Evolutionary conservation across 64 coral and sea anemone species (phyloP).

Genomic region (Catalaphyllia jardinei): DNA sequence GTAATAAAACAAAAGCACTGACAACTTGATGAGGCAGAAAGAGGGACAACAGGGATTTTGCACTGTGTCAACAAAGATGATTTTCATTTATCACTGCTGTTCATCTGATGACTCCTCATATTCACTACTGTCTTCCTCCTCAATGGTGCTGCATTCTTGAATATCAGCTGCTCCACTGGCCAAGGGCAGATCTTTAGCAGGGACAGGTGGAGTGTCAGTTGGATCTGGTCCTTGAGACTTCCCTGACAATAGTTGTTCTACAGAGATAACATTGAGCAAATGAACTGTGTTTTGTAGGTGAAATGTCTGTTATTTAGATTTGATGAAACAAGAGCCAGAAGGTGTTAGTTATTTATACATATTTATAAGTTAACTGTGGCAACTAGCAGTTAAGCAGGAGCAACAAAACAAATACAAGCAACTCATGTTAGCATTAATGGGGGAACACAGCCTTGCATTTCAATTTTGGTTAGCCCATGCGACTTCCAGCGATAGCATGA

Average conservation of each 20-base stretch:
- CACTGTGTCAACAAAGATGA: neutral
- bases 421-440: too few species aligned
- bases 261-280: neutral
- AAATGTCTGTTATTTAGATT: neutral
- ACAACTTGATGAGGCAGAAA: neutral
- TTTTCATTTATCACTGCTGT: slow-evolving; percentile 2
- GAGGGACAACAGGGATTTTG: neutral
- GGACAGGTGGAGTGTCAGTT: slow-evolving; percentile 29
- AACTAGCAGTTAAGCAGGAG: too few species aligned
- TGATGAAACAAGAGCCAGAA: too few species aligned
- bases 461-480: too few species aligned
- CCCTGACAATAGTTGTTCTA: slow-evolving; percentile 60
- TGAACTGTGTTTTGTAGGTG: neutral
- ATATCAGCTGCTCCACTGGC: neutral
- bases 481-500: too few species aligned
- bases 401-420: too few species aligned
- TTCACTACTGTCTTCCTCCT: slow-evolving; percentile 57
- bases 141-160: slow-evolving; percentile 44
- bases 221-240: slow-evolving; percentile 78
- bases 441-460: too few species aligned
- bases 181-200: neutral
- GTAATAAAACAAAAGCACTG: neutral
- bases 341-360: too few species aligned
- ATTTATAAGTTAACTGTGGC: too few species aligned
- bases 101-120: slow-evolving; percentile 67